Conservation (phyloP, 1,140 invertebrate genomes). For the Temnothorax curvispinosus region DNA sequence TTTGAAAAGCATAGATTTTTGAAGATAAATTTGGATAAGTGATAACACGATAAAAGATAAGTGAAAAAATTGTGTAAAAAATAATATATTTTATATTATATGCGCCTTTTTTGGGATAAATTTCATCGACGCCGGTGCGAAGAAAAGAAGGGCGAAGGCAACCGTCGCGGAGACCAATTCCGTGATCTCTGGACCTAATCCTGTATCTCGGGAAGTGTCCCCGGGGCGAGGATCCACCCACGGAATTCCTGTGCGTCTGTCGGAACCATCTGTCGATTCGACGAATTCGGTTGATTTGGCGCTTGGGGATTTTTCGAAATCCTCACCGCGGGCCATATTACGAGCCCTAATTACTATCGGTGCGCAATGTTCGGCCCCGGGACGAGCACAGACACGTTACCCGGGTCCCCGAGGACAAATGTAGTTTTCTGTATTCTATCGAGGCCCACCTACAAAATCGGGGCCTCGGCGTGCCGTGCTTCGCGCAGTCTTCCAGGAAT, state of each 20-base stretch:
- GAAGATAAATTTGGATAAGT: background rate
- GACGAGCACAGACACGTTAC: conserved; percentile 37
- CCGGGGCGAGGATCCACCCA: conserved; percentile 71
- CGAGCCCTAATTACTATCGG: conserved; percentile 66
- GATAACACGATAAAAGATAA: background rate
- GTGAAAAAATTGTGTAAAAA: background rate
- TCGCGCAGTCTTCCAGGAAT: conserved; percentile 63
- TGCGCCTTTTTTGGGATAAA: background rate
- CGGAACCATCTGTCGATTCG: conserved; percentile 75
- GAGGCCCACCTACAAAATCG: conserved; percentile 67
- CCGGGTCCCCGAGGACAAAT: conserved; percentile 58
- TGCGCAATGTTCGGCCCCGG: conserved; percentile 27
- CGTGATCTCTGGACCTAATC: background rate
- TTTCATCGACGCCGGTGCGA: background rate
- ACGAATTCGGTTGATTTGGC: conserved; percentile 72
- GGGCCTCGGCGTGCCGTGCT: background rate
- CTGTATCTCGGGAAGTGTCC: background rate
- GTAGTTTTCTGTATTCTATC: conserved; percentile 35
- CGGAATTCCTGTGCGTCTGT: conserved; percentile 73
- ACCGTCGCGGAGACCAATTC: background rate
- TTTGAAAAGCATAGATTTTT: background rate
- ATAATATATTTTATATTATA: background rate
- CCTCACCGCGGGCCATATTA: conserved; percentile 72
- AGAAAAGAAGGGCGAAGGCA: conserved; percentile 1
- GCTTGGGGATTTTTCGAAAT: conserved; percentile 63